These are phyloP conservation scores for Pluvianellus socialis DNA, from an alignment of 2,113 vertebrate species.

Conservation along the genomic window DNA sequence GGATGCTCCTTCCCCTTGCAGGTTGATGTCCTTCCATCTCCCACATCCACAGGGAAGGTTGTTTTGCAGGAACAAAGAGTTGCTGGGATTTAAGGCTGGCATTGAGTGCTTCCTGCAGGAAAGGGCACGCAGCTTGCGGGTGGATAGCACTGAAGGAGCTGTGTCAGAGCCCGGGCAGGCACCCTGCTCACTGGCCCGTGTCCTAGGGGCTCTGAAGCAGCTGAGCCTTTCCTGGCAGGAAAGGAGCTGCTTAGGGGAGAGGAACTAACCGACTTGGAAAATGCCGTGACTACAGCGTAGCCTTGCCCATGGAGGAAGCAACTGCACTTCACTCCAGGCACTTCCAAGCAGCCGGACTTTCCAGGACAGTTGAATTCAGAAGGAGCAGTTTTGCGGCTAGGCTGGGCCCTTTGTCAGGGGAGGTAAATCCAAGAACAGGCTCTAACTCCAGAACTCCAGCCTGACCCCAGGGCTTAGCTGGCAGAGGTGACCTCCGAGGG, in stretches of 20 bases:
- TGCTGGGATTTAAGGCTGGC: not conserved
- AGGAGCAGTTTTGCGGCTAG: not conserved
- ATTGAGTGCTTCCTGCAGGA: not conserved
- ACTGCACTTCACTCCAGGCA: not conserved
- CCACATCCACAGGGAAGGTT: accelerated
- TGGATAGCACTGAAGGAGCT: not conserved
- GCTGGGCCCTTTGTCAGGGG: not conserved
- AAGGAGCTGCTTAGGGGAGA: not conserved
- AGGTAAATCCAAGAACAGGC: not conserved
- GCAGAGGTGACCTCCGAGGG: not conserved
- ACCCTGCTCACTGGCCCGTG: accelerated
- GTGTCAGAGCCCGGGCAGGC: not conserved
- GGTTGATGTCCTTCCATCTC: not conserved
- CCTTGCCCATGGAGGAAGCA: not conserved
- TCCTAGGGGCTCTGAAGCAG: not conserved
- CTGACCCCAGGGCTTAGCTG: not conserved
- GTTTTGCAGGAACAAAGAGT: not conserved
- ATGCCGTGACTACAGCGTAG: not conserved
- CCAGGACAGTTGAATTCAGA: not conserved
- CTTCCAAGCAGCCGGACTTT: not conserved
- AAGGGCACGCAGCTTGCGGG: not conserved
- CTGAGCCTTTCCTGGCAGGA: not conserved
- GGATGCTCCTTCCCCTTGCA: not conserved
- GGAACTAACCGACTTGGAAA: not conserved
- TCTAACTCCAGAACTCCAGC: not conserved